Evolutionary conservation across 2,888 invertebrate species (phyloP).

Genomic region (Sminthurinus aureus): DNA sequence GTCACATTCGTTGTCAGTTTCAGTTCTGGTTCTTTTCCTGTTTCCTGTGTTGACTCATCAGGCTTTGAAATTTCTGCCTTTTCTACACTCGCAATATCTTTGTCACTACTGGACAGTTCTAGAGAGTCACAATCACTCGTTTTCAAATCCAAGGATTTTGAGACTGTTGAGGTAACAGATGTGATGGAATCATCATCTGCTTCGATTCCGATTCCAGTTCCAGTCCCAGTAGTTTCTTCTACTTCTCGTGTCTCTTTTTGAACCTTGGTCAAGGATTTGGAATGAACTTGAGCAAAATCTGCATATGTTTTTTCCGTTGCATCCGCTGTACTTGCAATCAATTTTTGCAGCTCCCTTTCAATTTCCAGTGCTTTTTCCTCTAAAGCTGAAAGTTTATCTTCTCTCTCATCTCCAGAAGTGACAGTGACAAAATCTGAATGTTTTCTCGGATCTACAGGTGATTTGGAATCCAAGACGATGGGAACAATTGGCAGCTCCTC

Average conservation of each 20-base stretch:
- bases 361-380: constrained; percentile 33
- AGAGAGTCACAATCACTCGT: constrained; percentile 30
- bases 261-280: neutral
- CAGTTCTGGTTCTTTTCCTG: neutral
- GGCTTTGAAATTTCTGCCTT: neutral
- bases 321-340: constrained; percentile 27
- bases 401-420: constrained; percentile 21
- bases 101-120: neutral
- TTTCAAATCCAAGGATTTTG: constrained; percentile 22
- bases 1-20: neutral
- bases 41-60: neutral
- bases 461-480: constrained; percentile 5
- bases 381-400: constrained; percentile 30
- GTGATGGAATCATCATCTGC: constrained; percentile 27
- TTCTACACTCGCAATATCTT: neutral
- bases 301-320: constrained; percentile 26
- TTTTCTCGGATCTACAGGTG: constrained; percentile 21
- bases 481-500: constrained; percentile 20
- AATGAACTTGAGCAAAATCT: constrained; percentile 20
- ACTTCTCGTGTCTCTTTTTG: neutral
- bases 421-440: constrained; percentile 2
- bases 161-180: neutral
- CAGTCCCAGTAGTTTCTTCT: neutral
- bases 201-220: neutral
- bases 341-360: constrained; percentile 27